A percentile compares a stretch with the other conserved stretches of the same genome.
These are phyloP conservation scores for Neosilurus hyrtlii DNA, from an alignment of 2,797 vertebrate genomes.

Conservation along the genomic window DNA sequence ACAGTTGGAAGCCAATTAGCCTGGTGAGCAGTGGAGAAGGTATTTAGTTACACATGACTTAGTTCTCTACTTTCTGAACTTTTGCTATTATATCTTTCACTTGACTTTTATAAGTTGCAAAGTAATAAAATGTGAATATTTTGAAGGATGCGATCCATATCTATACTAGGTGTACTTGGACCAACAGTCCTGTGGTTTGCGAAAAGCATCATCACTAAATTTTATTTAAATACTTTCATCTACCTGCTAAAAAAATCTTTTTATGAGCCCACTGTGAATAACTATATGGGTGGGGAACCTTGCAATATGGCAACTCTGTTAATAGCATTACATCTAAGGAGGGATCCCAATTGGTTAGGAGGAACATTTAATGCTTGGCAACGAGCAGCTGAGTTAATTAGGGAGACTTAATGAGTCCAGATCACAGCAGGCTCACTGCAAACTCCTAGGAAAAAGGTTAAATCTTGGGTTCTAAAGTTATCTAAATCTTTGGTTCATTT, in stretches of 20 bases:
- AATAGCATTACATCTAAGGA: slow-evolving; percentile 12
- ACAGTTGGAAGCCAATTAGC: too few species aligned
- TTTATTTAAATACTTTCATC: background rate
- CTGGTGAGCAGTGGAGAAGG: too few species aligned
- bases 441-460: background rate
- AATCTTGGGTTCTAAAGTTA: background rate
- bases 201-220: background rate
- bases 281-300: background rate
- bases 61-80: too few species aligned
- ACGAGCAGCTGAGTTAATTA: background rate
- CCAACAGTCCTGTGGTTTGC: background rate
- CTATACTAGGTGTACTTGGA: too few species aligned
- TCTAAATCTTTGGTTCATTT: background rate
- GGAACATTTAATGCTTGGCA: slow-evolving; percentile 34
- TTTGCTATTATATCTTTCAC: too few species aligned
- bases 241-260: background rate
- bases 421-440: background rate
- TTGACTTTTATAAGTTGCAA: too few species aligned
- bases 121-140: too few species aligned
- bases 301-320: background rate
- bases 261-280: background rate
- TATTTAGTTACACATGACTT: too few species aligned
- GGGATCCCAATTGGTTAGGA: slow-evolving; percentile 17
- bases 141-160: too few species aligned
- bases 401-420: background rate